Conservation (phyloP, 2,113 vertebrate genomes). For the Anoplopoma fimbria region DNA sequence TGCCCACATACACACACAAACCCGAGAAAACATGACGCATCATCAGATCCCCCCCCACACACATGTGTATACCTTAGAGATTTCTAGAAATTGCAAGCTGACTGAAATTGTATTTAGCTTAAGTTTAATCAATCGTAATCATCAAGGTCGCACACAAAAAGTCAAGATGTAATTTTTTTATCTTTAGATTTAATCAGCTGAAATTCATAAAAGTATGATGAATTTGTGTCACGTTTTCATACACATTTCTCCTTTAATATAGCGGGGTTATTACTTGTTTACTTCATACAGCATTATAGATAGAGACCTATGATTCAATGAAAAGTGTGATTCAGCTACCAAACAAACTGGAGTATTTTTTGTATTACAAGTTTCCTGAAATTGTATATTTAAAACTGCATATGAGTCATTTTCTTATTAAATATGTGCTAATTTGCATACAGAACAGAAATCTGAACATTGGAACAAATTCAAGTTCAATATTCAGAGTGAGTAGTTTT, state of each 20-base stretch:
- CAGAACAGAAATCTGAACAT: neutral
- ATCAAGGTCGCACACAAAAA: no score
- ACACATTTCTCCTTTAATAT: neutral
- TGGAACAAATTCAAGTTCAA: neutral
- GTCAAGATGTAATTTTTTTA: no score
- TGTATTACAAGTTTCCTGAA: no score
- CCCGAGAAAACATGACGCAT: conserved; percentile 5
- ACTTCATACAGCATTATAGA: neutral
- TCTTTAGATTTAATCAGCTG: neutral
- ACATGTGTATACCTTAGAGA: neutral
- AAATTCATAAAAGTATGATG: neutral
- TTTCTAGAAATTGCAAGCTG: neutral
- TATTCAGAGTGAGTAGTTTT: no score
- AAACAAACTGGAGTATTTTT: neutral
- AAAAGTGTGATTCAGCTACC: no score
- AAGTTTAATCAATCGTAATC: no score
- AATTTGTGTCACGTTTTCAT: neutral
- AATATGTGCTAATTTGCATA: neutral
- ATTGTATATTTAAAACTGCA: neutral
- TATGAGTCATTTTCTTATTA: neutral
- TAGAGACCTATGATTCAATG: conserved; percentile 21
- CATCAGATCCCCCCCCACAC: neutral
- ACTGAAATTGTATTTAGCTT: neutral
- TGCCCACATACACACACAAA: conserved; percentile 20
- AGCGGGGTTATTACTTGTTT: neutral